phyloP scores from a whole-genome alignment of 92 coral and sea anemone genomes.

The Epizoanthus scotinus region DNA sequence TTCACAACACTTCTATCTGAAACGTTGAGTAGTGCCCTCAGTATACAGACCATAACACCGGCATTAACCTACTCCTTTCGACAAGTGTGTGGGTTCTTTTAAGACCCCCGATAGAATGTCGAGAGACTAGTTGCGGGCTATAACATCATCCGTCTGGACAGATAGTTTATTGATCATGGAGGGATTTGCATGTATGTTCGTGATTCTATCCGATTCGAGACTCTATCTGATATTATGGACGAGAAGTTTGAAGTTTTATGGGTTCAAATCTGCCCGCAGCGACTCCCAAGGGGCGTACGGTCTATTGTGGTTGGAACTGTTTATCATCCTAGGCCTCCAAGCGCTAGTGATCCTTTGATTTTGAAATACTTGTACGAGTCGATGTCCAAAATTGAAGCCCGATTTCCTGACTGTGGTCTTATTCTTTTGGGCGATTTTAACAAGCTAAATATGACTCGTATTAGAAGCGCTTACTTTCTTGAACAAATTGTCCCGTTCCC shows the following conservation, averaged over 20 bases:
- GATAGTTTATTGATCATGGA: slow-evolving; percentile 13
- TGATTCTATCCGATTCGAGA: slow-evolving; percentile 2
- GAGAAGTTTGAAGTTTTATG: background rate
- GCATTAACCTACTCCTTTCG: too few relatives aligned
- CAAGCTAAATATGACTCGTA: slow-evolving; percentile 32
- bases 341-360: slow-evolving; percentile 28
- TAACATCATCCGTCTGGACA: background rate
- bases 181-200: slow-evolving; percentile 14
- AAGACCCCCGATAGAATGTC: too few relatives aligned
- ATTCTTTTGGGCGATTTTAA: slow-evolving; percentile 36
- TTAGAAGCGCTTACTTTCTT: slow-evolving; percentile 36
- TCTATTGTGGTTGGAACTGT: slow-evolving; percentile 45
- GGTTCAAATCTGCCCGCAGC: slow-evolving; percentile 9
- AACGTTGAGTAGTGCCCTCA: too few relatives aligned
- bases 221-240: slow-evolving; percentile 1
- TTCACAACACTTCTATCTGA: too few relatives aligned
- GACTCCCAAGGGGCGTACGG: slow-evolving; percentile 23
- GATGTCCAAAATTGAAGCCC: slow-evolving; percentile 30
- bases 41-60: too few relatives aligned
- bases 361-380: slow-evolving; percentile 27
- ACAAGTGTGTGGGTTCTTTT: too few relatives aligned
- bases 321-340: slow-evolving; percentile 49
- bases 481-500: slow-evolving; percentile 19
- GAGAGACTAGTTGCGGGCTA: slow-evolving; percentile 14
- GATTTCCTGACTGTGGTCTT: slow-evolving; percentile 20